Percentiles rank a stretch among this genome's conserved stretches.
Evolutionary conservation across 2,797 vertebrate genomes (phyloP).

Genomic region (Lagodon rhomboides): DNA sequence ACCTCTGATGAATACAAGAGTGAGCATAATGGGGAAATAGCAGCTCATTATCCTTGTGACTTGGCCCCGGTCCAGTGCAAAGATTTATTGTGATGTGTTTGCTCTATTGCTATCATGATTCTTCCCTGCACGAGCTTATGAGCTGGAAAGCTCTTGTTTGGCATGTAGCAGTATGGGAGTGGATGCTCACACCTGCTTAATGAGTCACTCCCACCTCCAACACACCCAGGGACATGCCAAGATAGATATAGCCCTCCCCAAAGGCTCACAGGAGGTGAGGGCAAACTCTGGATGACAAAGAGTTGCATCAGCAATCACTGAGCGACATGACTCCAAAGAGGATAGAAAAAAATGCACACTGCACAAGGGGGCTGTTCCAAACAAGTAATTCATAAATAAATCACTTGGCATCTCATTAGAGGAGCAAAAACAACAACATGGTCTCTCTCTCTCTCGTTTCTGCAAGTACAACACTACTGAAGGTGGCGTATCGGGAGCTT

Average conservation of each 20-base stretch:
- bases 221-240: conserved; percentile 82
- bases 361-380: conserved; percentile 82
- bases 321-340: conserved; percentile 87
- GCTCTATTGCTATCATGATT: conserved; percentile 79
- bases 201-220: conserved; percentile 84
- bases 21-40: conserved; percentile 71
- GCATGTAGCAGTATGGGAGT: conserved; percentile 84
- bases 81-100: conserved; percentile 81
- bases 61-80: conserved; percentile 76
- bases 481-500: conserved; percentile 49
- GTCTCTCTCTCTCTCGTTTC: conserved; percentile 69
- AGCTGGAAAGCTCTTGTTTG: conserved; percentile 81
- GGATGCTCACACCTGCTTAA: conserved; percentile 87
- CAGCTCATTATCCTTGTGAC: conserved; percentile 76
- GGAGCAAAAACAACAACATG: conserved; percentile 81
- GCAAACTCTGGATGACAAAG: conserved; percentile 89
- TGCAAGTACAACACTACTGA: conserved; percentile 82
- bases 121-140: conserved; percentile 80
- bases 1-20: conserved; percentile 72
- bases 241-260: conserved; percentile 86
- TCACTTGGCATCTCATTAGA: conserved; percentile 86
- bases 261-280: conserved; percentile 86
- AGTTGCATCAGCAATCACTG: conserved; percentile 90
- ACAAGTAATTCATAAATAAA: conserved; percentile 89
- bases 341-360: conserved; percentile 77